Conservation (phyloP, 1,140 invertebrate species). For the Drosophila kurseongensis region DNA sequence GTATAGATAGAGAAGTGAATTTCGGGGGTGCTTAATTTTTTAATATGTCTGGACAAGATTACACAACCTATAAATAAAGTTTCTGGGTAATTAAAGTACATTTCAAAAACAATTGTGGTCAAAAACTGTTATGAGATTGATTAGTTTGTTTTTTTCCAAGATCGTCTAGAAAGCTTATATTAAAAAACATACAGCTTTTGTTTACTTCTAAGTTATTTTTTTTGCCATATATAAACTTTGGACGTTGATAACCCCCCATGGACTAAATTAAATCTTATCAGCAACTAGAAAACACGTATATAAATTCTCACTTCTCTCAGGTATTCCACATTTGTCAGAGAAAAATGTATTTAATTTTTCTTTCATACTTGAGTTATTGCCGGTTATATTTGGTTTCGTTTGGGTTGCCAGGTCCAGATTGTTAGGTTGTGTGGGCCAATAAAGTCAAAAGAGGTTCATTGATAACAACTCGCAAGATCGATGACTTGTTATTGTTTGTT, state of each 20-base stretch:
- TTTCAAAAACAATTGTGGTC: neutral
- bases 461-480: conserved; percentile 23
- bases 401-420: conserved; percentile 56
- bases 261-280: conserved; percentile 26
- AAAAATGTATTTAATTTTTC: conserved; percentile 29
- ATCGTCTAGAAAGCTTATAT: conserved; percentile 1
- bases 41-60: conserved; percentile 36
- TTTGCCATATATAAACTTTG: conserved; percentile 1
- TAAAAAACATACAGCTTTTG: conserved; percentile 8
- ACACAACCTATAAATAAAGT: conserved; percentile 1
- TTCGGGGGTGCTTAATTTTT: conserved; percentile 14
- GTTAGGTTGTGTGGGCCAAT: conserved; percentile 15
- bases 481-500: conserved; percentile 39
- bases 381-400: conserved; percentile 47
- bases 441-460: conserved; percentile 20
- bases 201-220: conserved; percentile 21
- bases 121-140: conserved; percentile 1
- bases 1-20: conserved; percentile 9
- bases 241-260: conserved; percentile 28
- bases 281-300: neutral
- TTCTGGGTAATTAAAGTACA: neutral
- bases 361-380: conserved; percentile 15
- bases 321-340: conserved; percentile 13
- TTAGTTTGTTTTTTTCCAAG: conserved; percentile 6
- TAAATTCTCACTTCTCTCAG: conserved; percentile 6